These are phyloP conservation scores for Poeciliopsis infans DNA, from an alignment of 2,797 vertebrate genomes.

Conservation along the genomic window DNA sequence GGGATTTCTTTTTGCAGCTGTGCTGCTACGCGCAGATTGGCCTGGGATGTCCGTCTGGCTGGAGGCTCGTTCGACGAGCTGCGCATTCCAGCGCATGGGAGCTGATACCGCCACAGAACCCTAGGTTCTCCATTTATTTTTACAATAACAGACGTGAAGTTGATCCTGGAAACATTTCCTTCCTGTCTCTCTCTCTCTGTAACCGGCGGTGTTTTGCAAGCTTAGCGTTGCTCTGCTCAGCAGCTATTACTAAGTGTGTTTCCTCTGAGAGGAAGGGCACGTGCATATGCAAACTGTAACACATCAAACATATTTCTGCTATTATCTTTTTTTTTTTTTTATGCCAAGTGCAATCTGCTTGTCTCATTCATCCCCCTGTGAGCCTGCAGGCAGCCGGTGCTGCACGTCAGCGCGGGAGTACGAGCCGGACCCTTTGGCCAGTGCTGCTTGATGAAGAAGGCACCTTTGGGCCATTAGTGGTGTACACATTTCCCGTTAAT, in stretches of 20 bases:
- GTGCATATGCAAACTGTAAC: slow-evolving; percentile 60
- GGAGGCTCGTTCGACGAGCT: slow-evolving; percentile 48
- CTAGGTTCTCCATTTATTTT: slow-evolving; percentile 64
- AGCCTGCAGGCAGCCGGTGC: slow-evolving; percentile 53
- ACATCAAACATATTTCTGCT: slow-evolving; percentile 49
- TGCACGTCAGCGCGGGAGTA: slow-evolving; percentile 49
- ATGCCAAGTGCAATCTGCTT: slow-evolving; percentile 71
- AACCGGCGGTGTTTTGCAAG: slow-evolving; percentile 41
- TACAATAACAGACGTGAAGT: slow-evolving; percentile 44
- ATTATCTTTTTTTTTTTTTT: slow-evolving; percentile 55
- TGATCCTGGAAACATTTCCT: slow-evolving; percentile 50
- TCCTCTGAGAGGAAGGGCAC: slow-evolving; percentile 60
- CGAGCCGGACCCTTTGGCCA: slow-evolving; percentile 74
- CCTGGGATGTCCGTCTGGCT: slow-evolving; percentile 57
- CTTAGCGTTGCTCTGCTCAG: slow-evolving; percentile 35
- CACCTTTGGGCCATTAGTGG: slow-evolving; percentile 83
- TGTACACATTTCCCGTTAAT: slow-evolving; percentile 95
- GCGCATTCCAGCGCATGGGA: slow-evolving; percentile 65
- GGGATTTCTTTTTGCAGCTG: slow-evolving; percentile 74
- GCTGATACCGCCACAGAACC: slow-evolving; percentile 65
- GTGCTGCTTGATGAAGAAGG: slow-evolving; percentile 77
- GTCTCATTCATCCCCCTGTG: slow-evolving; percentile 72
- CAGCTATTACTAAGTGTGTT: slow-evolving; percentile 50
- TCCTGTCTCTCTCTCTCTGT: slow-evolving; percentile 34
- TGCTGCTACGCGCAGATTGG: slow-evolving; percentile 59